Conservation (phyloP, 2,888 invertebrate species). For the Arge pagana region DNA sequence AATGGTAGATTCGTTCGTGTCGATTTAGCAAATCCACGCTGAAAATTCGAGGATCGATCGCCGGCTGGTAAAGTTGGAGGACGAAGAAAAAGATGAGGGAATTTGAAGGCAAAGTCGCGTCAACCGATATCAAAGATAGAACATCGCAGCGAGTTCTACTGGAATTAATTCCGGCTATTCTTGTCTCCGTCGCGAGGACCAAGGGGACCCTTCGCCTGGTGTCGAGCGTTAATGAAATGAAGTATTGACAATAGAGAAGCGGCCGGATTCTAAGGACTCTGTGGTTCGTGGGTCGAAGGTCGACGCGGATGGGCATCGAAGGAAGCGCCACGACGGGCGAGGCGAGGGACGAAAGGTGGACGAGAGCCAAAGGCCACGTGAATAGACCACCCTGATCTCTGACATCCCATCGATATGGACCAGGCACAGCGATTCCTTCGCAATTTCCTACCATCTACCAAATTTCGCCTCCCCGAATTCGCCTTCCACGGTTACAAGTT, state of each 20-base stretch:
- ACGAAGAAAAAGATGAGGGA: no score
- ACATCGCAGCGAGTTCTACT: not conserved
- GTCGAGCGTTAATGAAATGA: constrained; percentile 3
- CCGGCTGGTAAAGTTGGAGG: no score
- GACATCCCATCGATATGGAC: not conserved
- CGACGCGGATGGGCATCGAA: not conserved
- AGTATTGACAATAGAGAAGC: not conserved
- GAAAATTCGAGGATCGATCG: no score
- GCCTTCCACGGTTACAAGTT: no score
- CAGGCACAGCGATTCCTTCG: no score
- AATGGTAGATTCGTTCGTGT: no score
- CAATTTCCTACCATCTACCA: no score
- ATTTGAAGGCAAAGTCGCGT: not conserved
- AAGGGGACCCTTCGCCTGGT: not conserved
- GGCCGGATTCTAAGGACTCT: not conserved
- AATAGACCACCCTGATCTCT: not conserved
- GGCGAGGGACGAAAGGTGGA: not conserved
- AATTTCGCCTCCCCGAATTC: no score
- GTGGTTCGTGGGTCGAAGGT: not conserved
- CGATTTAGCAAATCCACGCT: no score
- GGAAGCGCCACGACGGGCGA: not conserved
- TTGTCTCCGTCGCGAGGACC: not conserved
- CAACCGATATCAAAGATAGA: not conserved
- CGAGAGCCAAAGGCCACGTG: constrained; percentile 1
- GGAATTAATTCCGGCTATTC: constrained; percentile 3